These are phyloP conservation scores for Isurus oxyrinchus DNA, from an alignment of 2,113 vertebrate genomes.

Conservation along the genomic window DNA sequence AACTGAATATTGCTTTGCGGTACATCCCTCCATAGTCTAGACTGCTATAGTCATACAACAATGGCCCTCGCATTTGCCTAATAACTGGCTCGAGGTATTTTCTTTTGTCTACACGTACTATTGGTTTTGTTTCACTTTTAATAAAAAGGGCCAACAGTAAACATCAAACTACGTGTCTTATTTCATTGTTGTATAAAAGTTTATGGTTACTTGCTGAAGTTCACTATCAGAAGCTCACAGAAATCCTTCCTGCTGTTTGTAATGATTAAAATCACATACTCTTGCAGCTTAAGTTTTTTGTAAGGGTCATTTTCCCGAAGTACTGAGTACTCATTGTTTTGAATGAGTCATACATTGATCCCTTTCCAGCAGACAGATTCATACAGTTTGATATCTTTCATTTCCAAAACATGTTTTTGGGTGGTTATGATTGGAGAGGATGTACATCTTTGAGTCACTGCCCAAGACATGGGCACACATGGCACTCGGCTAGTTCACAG, in stretches of 20 bases:
- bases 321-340: not conserved
- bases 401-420: not conserved
- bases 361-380: not conserved
- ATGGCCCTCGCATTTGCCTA: not conserved
- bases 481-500: not conserved
- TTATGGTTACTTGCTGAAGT: not conserved
- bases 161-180: not conserved
- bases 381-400: not conserved
- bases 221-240: constrained; percentile 14
- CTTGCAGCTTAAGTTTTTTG: not conserved
- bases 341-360: not conserved
- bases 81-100: not conserved
- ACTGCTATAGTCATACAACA: not conserved
- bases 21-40: not conserved
- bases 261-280: not conserved
- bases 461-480: not conserved
- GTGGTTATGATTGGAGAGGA: not conserved
- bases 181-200: not conserved
- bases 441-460: not conserved
- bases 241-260: not conserved
- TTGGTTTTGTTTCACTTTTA: not conserved
- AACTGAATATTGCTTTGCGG: not conserved
- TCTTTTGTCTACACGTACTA: not conserved
- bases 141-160: not conserved
- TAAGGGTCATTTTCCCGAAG: not conserved